Base-by-base conservation (phyloP, 35 echinoderm and acorn worm genomes). In the Strongylocentrotus purpuratus region DNA sequence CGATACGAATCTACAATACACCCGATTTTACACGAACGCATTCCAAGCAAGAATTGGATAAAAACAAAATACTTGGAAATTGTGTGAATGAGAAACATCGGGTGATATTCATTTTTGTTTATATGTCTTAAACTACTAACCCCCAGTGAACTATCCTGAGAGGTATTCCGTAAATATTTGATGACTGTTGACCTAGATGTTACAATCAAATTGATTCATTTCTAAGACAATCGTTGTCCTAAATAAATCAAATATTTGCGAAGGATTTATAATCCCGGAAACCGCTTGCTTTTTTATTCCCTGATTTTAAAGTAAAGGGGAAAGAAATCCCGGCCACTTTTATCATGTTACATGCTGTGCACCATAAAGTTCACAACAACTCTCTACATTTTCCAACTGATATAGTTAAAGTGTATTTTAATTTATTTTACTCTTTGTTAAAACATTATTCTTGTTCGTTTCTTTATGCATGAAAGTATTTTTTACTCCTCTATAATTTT, bases 111-210 rank as follows among this genome's bases (percentile, higher is more conserved):
- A 20, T 20, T 71, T 71, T n/a, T 71, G 3, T 15, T 58, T 71
- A 20, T 71, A 18, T 25, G 61, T 71, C 61, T 71, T 71, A 71
- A 71, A 71, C 20, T 78, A 22, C 65, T 28, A 78, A 78, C 65
- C 65, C 65, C 65, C 20, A 28, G 65, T n/a, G 65, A 78, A 15
- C 65, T n/a, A 2, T 28, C 28, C 65, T 78, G 20, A 78, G 65
- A 78, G 65, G 28, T 78, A n/a, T 78, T 78, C 20, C 65, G 65
- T 78, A 78, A 78, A 78, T 78, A 78, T 78, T 78, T 78, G 65
- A 78, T 78, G 65, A 78, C 65, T 78, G 65, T 78, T 78, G 65
- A 78, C 65, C 65, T 78, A 78, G 65, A 78, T 78, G 65, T 78
- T 78, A n/a, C 65, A 78, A 78, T 78, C 65, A 78, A 78, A 78